Conservation (phyloP, 2,113 vertebrate species). For the Semnornis frantzii region DNA sequence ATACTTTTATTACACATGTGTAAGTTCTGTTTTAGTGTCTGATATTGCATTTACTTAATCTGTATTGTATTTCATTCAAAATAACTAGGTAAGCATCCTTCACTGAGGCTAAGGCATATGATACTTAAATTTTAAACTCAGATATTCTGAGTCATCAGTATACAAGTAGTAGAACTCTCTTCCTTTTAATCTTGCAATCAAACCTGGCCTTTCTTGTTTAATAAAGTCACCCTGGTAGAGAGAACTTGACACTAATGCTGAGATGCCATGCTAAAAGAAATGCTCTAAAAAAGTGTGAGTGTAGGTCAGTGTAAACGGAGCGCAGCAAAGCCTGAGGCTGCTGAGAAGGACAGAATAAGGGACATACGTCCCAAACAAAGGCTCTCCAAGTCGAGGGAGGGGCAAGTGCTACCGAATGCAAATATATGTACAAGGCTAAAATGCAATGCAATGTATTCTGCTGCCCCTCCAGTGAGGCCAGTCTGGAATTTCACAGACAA, state of each 20-base stretch:
- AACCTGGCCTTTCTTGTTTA: not conserved
- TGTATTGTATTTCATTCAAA: constrained; percentile 20
- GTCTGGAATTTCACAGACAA: constrained; percentile 1
- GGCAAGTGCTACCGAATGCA: not conserved
- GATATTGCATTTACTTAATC: constrained; percentile 18
- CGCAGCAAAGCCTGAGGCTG: not conserved
- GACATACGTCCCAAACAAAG: not conserved
- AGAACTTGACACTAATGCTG: not conserved
- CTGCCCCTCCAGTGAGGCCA: not conserved
- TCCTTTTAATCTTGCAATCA: not conserved
- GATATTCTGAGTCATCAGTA: not conserved
- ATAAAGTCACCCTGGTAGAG: not conserved
- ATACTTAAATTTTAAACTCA: constrained; percentile 13
- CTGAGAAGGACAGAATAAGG: not conserved
- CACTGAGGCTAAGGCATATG: not conserved
- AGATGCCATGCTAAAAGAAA: not conserved
- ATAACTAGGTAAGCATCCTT: constrained; percentile 22
- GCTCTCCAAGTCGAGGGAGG: not conserved
- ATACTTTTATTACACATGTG: constrained; percentile 27
- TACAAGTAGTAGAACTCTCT: not conserved
- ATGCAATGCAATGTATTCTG: not conserved
- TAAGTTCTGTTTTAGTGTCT: constrained; percentile 43
- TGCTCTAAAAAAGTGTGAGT: not conserved
- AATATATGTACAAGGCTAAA: not conserved
- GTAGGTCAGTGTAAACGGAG: not conserved